Evolutionary conservation across 2,113 vertebrate species (phyloP).

Genomic region (Pelecanus crispus): DNA sequence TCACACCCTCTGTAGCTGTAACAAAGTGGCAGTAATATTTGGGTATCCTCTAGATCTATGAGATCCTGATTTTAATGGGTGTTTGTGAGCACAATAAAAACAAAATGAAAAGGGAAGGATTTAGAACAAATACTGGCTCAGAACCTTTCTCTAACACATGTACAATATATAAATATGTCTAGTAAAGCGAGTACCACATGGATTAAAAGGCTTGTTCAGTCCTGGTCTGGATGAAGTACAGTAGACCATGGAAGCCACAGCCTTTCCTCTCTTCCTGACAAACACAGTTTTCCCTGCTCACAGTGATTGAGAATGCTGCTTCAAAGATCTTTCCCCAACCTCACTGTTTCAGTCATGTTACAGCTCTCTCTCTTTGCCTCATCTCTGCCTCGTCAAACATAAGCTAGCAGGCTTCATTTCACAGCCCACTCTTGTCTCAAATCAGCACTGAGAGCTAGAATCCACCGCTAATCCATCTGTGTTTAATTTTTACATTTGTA

Average conservation of each 20-base stretch:
- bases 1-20: background rate
- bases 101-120: background rate
- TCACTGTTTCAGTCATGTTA: background rate
- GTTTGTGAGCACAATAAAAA: background rate
- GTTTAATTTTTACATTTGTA: background rate
- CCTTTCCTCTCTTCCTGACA: background rate
- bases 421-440: background rate
- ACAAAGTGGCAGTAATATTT: background rate
- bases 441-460: accelerated
- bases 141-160: background rate
- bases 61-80: background rate
- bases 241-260: background rate
- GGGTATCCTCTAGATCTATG: background rate
- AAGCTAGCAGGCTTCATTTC: background rate
- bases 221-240: background rate
- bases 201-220: background rate
- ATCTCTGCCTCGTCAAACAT: background rate
- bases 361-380: background rate
- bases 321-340: background rate
- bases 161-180: background rate
- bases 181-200: background rate
- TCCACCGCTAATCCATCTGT: background rate
- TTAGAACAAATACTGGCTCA: background rate
- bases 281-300: background rate
- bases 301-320: background rate